Evolutionary conservation across 2,113 vertebrate species (phyloP).

Genomic region (Python bivittatus): DNA sequence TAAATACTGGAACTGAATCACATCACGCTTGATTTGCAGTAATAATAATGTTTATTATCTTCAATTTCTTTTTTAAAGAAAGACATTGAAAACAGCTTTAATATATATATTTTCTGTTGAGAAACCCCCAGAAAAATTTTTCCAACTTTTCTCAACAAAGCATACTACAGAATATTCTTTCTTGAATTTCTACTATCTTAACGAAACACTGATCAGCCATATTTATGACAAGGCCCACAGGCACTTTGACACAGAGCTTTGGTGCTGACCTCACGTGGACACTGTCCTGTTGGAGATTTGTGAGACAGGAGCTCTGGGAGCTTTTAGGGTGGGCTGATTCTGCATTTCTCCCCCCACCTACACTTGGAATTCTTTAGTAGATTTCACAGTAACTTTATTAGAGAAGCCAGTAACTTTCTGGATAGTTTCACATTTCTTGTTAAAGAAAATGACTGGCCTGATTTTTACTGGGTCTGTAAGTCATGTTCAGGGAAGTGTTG

Average conservation of each 20-base stretch:
- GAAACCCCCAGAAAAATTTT: constrained; percentile 22
- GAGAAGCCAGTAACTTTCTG: background rate
- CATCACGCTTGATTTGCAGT: constrained; percentile 45
- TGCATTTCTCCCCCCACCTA: background rate
- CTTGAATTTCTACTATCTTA: constrained; percentile 20
- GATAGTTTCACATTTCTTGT: background rate
- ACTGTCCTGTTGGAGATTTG: background rate
- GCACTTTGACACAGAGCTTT: background rate
- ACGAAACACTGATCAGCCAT: constrained; percentile 50
- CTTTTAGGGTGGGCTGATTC: background rate
- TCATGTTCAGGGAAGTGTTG: background rate
- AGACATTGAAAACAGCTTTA: background rate
- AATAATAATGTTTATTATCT: constrained; percentile 7
- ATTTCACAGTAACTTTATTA: background rate
- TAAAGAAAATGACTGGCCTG: background rate
- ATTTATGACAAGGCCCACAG: constrained; percentile 22
- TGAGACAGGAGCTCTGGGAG: background rate
- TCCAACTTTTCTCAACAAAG: constrained; percentile 30
- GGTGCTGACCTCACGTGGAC: background rate
- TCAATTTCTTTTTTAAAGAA: background rate
- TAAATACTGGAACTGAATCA: constrained; percentile 40
- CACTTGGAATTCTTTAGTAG: background rate
- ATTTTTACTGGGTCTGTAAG: background rate
- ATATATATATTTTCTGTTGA: background rate
- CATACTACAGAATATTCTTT: constrained; percentile 23